Evolutionary conservation across 2,797 vertebrate species (phyloP).

Genomic region (Corythornis leucogaster): DNA sequence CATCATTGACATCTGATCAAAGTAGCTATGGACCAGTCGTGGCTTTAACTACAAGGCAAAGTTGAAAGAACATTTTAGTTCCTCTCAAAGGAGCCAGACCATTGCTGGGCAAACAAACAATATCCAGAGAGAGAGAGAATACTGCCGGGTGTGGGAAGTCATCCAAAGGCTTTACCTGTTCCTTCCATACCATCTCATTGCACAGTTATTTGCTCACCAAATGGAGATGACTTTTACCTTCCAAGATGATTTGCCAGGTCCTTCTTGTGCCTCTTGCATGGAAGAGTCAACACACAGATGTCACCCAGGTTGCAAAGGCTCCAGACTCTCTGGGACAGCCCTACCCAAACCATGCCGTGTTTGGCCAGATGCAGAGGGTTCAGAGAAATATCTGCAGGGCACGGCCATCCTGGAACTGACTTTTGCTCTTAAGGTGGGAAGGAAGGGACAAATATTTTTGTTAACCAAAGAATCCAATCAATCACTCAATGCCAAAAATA

Average conservation of each 20-base stretch:
- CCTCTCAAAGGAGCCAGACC: conserved; percentile 32
- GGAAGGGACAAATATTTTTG: background rate
- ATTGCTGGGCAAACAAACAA: conserved; percentile 22
- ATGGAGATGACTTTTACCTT: background rate
- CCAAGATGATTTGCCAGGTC: background rate
- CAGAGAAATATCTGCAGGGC: background rate
- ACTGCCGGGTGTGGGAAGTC: background rate
- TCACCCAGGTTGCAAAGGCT: background rate
- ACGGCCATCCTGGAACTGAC: background rate
- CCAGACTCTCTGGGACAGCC: background rate
- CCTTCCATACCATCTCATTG: background rate
- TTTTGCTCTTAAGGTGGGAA: background rate
- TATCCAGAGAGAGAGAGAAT: background rate
- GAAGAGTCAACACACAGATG: background rate
- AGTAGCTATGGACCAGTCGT: conserved; percentile 47
- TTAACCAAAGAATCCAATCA: background rate
- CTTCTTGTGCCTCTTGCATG: background rate
- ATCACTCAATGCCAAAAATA: conserved; percentile 42
- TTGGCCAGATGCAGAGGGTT: background rate
- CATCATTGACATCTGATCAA: conserved; percentile 54
- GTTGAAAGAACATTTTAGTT: background rate
- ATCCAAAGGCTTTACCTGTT: conserved; percentile 2
- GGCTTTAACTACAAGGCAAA: conserved; percentile 62
- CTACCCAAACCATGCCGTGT: background rate
- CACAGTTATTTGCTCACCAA: background rate